phyloP scores from a whole-genome alignment of 2,888 invertebrate genomes.

The Philereme transversata region DNA sequence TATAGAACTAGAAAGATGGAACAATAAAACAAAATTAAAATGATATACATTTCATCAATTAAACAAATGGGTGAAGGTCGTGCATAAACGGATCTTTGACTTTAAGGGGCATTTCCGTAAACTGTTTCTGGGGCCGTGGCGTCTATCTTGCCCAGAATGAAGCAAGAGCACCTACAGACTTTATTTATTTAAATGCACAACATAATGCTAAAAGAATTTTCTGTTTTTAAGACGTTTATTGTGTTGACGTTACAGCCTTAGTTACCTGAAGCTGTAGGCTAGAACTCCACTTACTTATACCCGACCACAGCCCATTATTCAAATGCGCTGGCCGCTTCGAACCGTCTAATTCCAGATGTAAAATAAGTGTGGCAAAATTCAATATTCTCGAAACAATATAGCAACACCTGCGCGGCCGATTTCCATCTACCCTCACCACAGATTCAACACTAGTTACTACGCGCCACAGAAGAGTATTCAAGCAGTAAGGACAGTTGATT shows the following conservation, averaged over 20 bases:
- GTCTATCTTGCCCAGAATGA: too few species aligned
- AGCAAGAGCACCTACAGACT: too few species aligned
- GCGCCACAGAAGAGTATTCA: background rate
- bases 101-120: too few species aligned
- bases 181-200: too few species aligned
- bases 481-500: constrained; percentile 18
- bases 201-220: too few species aligned
- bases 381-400: constrained; percentile 71
- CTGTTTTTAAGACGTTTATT: too few species aligned
- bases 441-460: constrained; percentile 13
- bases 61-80: too few species aligned
- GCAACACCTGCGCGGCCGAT: constrained; percentile 62
- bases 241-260: background rate
- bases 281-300: background rate
- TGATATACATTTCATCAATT: too few species aligned
- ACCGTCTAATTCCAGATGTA: constrained; percentile 66
- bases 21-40: too few species aligned
- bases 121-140: too few species aligned
- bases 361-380: constrained; percentile 68
- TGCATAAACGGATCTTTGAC: too few species aligned
- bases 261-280: background rate
- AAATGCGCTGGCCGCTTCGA: constrained; percentile 46
- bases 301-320: constrained; percentile 44
- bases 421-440: constrained; percentile 48
- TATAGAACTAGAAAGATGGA: too few species aligned